Evolutionary conservation across 1,140 invertebrate genomes (phyloP).

Genomic region (Telenomus remus): DNA sequence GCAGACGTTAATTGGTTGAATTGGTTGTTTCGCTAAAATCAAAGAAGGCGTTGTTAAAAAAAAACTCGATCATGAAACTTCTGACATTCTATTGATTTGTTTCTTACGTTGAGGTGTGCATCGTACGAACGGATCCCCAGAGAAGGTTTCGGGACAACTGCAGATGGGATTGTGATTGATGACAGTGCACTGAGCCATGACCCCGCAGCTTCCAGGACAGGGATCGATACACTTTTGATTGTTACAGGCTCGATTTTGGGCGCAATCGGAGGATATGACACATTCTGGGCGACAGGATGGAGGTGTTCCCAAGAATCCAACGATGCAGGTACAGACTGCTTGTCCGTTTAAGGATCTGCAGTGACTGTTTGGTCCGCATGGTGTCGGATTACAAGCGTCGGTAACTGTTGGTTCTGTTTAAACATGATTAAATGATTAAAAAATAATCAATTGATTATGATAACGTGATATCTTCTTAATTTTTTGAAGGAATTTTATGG

Average conservation of each 20-base stretch:
- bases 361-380: conserved; percentile 81
- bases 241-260: conserved; percentile 78
- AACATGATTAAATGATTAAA: no score
- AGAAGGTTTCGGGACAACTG: conserved; percentile 75
- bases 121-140: conserved; percentile 78
- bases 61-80: no score
- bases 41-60: not conserved
- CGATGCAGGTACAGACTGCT: conserved; percentile 79
- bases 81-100: no score
- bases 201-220: conserved; percentile 77
- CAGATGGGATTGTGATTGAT: conserved; percentile 78
- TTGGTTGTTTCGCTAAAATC: conserved; percentile 51
- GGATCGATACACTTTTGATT: conserved; percentile 78
- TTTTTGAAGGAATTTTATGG: no score
- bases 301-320: conserved; percentile 76
- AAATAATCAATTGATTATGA: no score
- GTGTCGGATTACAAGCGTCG: conserved; percentile 74
- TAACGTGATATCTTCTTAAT: no score
- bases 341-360: conserved; percentile 75
- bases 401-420: conserved; percentile 28
- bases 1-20: conserved; percentile 75
- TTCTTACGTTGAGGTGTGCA: conserved; percentile 66
- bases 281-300: conserved; percentile 82
- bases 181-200: conserved; percentile 71
- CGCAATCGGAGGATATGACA: conserved; percentile 81